phyloP scores from a whole-genome alignment of 2,113 vertebrate species.

The Pterocles burchelli region DNA sequence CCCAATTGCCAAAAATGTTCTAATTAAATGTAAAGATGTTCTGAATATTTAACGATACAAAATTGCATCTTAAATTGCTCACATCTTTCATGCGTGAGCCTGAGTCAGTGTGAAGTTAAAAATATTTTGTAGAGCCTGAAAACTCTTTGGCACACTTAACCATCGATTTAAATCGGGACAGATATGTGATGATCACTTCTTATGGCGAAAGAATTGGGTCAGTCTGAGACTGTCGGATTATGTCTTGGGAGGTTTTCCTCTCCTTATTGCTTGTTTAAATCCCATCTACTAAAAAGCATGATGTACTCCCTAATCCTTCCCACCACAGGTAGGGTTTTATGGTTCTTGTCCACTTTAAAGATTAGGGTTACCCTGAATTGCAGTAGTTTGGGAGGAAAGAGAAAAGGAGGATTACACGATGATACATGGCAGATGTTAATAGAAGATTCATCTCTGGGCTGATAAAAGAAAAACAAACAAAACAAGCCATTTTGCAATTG shows the following conservation, averaged over 20 bases:
- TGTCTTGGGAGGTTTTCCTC: conserved; percentile 78
- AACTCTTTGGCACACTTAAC: conserved; percentile 16
- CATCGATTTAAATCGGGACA: not conserved
- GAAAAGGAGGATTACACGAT: conserved; percentile 71
- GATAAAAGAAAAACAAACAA: conserved; percentile 57
- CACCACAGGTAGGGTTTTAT: conserved; percentile 78
- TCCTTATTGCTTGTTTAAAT: conserved; percentile 75
- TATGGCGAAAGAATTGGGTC: conserved; percentile 78
- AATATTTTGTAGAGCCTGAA: not conserved
- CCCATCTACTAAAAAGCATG: conserved; percentile 74
- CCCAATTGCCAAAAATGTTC: not conserved
- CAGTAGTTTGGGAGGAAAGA: conserved; percentile 54
- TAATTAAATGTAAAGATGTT: not conserved
- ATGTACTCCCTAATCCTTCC: conserved; percentile 74
- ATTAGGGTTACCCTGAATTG: conserved; percentile 77
- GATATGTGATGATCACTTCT: conserved; percentile 47
- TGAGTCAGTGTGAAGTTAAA: not conserved
- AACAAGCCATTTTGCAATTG: conserved; percentile 49
- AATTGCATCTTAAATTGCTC: not conserved
- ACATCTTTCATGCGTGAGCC: not conserved
- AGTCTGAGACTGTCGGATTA: conserved; percentile 76
- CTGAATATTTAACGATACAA: not conserved
- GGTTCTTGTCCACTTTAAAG: conserved; percentile 81
- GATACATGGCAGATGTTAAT: conserved; percentile 71
- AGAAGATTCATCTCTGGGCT: conserved; percentile 52